Base-by-base conservation (phyloP, 2,113 vertebrate species). In the Sturnus vulgaris region DNA sequence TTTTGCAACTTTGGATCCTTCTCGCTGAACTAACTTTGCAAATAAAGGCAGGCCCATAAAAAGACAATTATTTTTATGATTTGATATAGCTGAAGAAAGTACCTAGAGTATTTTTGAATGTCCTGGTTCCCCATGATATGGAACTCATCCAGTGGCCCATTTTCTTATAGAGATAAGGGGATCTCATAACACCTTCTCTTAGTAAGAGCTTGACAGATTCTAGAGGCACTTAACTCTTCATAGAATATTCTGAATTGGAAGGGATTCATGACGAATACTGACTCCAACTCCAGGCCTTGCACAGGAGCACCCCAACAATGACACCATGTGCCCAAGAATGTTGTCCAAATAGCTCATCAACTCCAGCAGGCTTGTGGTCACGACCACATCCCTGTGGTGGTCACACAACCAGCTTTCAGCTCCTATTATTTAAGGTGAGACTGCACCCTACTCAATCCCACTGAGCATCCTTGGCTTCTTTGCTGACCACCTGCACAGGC, bases 321-420 rank as follows among this genome's bases (percentile, higher is more conserved):
- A 60, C 28, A 68, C 16, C 19, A 59, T 0, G 5, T 30, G 19
- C 19, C 33, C 1, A 0, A 15, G 37, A n/a, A 15, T 12, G 15
- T 5, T 73, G 60, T n/a, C 33, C 27, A 59, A 59, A 37, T 2
- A 57, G 44, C 1, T 73, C 4, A 33, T 24, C 60, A 66, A 59
- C 33, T 46, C 39, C 53, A 52, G 46, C 52, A 82, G 33, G 37
- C 20, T 25, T 75, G 53, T 37, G 53, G 39, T 24, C 60, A 52
- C 1, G 7, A 21, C 33, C 46, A 60, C 2, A 0, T 39, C 23
- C 22, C 33, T 53, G 9, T 12, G 10, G 14, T 18, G 27, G 31
- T 27, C 37, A 77, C 14, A 37, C 3, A 20, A 40, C 10, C 37
- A 65, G 42, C 44, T 76, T 60, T 56, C 49, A 69, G 24, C 30